phyloP scores from a whole-genome alignment of 23 tunicate genomes.

The Oikopleura vanhoeffeni region DNA sequence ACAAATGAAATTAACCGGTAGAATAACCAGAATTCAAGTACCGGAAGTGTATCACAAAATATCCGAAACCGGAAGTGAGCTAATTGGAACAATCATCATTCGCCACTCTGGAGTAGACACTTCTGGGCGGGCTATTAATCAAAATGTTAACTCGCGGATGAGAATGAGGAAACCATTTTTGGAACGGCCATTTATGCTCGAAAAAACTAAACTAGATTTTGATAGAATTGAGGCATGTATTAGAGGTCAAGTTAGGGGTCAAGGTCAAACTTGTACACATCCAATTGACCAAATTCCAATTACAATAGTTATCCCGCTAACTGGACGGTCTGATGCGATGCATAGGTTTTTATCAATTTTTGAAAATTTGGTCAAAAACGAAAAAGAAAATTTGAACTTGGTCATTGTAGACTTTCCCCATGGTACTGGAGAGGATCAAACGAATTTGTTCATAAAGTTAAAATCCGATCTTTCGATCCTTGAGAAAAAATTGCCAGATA shows the following conservation, averaged over 20 bases:
- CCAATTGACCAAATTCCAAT: not conserved
- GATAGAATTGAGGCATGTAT: not conserved
- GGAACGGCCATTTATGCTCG: not conserved
- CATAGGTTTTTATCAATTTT: not conserved
- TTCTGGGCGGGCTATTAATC: not conserved
- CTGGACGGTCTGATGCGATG: constrained; percentile 10
- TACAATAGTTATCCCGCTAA: not conserved
- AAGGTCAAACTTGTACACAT: not conserved
- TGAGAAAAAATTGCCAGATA: not conserved
- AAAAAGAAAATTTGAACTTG: not conserved
- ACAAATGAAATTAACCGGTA: not conserved
- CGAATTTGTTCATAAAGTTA: not conserved
- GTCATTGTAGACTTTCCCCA: constrained; percentile 8
- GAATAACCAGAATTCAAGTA: constrained; percentile 1
- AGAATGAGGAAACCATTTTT: not conserved
- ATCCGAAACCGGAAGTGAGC: not conserved
- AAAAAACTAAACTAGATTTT: not conserved
- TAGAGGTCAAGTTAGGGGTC: not conserved
- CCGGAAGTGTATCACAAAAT: constrained; percentile 5
- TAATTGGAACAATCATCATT: not conserved
- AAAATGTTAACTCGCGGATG: not conserved
- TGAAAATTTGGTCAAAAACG: not conserved
- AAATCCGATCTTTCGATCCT: not conserved
- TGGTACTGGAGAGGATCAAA: not conserved
- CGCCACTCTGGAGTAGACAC: not conserved